phyloP scores from a whole-genome alignment of 2,797 vertebrate species.

The Loriculus beryllinus region DNA sequence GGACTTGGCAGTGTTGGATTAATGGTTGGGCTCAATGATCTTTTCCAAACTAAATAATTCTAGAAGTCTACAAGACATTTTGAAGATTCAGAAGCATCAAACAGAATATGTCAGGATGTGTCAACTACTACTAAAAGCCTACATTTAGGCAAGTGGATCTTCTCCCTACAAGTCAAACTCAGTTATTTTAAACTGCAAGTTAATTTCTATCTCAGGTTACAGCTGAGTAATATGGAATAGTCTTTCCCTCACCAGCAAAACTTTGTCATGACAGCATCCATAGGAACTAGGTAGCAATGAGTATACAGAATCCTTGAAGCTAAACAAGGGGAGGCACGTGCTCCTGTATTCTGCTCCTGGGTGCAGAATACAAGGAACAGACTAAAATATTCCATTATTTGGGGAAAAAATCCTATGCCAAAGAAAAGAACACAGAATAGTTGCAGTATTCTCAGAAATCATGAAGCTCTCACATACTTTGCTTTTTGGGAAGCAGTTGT shows the following conservation, averaged over 20 bases:
- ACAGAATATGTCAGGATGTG: background rate
- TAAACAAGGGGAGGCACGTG: background rate
- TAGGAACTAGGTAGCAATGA: background rate
- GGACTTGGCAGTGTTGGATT: background rate
- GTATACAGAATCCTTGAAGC: background rate
- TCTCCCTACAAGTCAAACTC: background rate
- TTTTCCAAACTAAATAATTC: background rate
- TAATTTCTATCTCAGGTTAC: background rate
- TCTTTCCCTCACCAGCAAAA: background rate
- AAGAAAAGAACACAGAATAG: background rate
- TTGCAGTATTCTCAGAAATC: background rate
- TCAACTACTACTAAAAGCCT: background rate
- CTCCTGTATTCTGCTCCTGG: accelerated
- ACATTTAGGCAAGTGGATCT: background rate
- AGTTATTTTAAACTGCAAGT: background rate
- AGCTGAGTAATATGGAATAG: background rate
- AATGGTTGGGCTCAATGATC: background rate
- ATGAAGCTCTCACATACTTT: background rate
- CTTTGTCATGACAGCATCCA: background rate
- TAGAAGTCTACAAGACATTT: background rate
- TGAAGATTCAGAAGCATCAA: background rate
- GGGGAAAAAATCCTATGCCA: background rate
- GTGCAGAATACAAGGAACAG: background rate
- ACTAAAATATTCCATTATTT: background rate
- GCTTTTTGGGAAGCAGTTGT: background rate